Base-by-base conservation (phyloP, 2,888 invertebrate genomes). In the Morpho deidamia region DNA sequence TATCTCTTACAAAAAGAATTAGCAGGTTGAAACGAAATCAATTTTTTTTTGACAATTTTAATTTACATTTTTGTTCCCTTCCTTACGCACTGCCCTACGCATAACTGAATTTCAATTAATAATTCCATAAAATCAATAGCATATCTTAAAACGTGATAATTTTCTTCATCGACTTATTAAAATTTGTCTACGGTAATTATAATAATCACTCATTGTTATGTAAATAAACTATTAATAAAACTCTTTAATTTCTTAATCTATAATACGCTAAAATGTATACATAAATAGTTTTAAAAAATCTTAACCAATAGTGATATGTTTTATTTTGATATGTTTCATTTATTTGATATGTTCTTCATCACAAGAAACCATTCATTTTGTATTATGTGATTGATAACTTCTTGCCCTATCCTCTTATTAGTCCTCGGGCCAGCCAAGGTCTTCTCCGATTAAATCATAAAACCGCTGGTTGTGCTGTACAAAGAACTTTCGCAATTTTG, bases 401-500 rank as follows among this genome's bases (percentile, higher is more conserved):
- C n/a, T 53, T 34, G 33, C 44, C 33, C 44, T 7, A 8, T 49
- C 40, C 23, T 44, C 32, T 41, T 43, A 51, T 68, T 76, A 96
- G 79, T 96, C 95, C 79, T 96, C 96, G 46, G 97, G 96, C 99
- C 99, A 99, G 59, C 96, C 95, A 63, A 98, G 93, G 81, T 96
- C 96, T 78, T 96, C 95, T 4, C 97, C 96, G n/a, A 97, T 94
- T 66, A 98, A 92, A 69, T 97, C 95, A 82, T 97, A 98, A 79
- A 98, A 97, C 72, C 94, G 93, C 78, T 96, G 95, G 89, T 98
- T 98, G 85, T 96, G 96, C 70, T 96, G 96, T 64, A 94, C 93
- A 85, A 97, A 98, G 90, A 96, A 97, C 75, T 93, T 93, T 53
- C 96, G 91, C 66, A 97, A 85, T 73, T 95, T 95, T 43, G 94